Percentiles rank a stretch among this genome's conserved stretches.
These are phyloP conservation scores for zebrafish (Danio rerio) DNA, from an alignment of 2,113 vertebrate genomes.

Conservation along the genomic window GRCz12tu NC_133188.1:77001-77500, in stretches of 20 bases:
- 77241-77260: no score
- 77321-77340: slow-evolving; percentile 91
- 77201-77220: slow-evolving; percentile 88
- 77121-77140: slow-evolving; percentile 86
- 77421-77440: no score
- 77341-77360: slow-evolving; percentile 89
- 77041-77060: slow-evolving; percentile 89
- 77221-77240: no score
- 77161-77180: slow-evolving; percentile 90
- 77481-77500: slow-evolving; percentile 95
- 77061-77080: slow-evolving; percentile 94
- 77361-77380: slow-evolving; percentile 88
- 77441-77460: no score
- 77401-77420: slow-evolving; percentile 90
- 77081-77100: slow-evolving; percentile 90
- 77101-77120: slow-evolving; percentile 85
- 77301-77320: no score
- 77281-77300: no score
- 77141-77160: slow-evolving; percentile 91
- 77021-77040: slow-evolving; percentile 91
- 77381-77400: slow-evolving; percentile 91
- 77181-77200: slow-evolving; percentile 95
- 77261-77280: slow-evolving; percentile 91
- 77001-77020: slow-evolving; percentile 95
- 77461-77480: slow-evolving; percentile 92